phyloP scores from a whole-genome alignment of 2,113 vertebrate species.

The Cisticola juncidis region DNA sequence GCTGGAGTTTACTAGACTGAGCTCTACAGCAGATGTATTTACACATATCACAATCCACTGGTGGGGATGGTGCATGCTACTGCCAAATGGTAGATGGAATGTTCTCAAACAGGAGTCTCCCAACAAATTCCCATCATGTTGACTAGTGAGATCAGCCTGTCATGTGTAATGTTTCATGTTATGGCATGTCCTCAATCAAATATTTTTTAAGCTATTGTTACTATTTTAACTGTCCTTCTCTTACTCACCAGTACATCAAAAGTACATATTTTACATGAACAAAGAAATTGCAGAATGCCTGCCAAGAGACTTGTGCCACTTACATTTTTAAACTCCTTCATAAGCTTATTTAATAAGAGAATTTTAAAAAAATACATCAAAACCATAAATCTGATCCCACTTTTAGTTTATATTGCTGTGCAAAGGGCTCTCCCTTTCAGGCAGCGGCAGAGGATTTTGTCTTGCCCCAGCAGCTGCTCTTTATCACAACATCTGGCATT shows the following conservation, averaged over 20 bases:
- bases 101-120: slow-evolving; percentile 64
- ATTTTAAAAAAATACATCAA: background rate
- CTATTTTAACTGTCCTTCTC: background rate
- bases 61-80: slow-evolving; percentile 16
- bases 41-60: slow-evolving; percentile 46
- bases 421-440: background rate
- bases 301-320: background rate
- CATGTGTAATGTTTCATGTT: background rate
- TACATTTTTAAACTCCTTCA: background rate
- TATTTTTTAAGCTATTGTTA: background rate
- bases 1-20: background rate
- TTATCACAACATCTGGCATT: background rate
- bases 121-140: background rate
- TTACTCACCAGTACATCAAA: background rate
- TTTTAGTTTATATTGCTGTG: background rate
- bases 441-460: background rate
- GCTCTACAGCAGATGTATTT: slow-evolving; percentile 71
- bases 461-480: background rate
- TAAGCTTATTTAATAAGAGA: background rate
- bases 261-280: background rate
- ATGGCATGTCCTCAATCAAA: background rate
- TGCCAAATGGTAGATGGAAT: slow-evolving; percentile 43
- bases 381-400: background rate
- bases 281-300: background rate
- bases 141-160: background rate